Conservation (phyloP, 2,797 vertebrate species). For the Okamejei kenojei region DNA sequence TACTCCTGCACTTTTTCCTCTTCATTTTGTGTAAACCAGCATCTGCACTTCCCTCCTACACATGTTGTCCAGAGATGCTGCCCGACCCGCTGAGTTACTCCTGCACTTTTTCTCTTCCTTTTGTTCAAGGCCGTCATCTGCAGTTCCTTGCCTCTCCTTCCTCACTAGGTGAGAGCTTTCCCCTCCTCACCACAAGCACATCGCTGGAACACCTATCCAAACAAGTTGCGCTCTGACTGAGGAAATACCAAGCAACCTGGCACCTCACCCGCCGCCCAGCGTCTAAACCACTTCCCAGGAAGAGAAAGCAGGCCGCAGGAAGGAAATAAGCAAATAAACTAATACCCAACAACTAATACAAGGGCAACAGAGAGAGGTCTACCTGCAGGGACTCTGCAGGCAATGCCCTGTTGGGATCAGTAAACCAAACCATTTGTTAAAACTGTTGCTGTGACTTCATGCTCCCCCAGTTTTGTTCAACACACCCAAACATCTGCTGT, state of each 20-base stretch:
- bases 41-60: no score
- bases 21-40: no score
- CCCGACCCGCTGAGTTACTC: no score
- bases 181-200: neutral
- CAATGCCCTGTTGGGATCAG: neutral
- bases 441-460: neutral
- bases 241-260: slow-evolving; percentile 28
- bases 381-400: neutral
- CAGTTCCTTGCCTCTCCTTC: no score
- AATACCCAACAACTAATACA: neutral
- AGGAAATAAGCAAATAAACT: neutral
- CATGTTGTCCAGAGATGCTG: no score
- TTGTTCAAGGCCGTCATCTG: no score
- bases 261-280: neutral
- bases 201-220: slow-evolving; percentile 26
- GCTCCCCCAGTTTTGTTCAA: neutral
- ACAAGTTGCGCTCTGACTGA: neutral
- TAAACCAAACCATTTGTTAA: neutral
- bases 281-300: slow-evolving; percentile 29
- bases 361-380: neutral
- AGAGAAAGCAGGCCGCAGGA: slow-evolving; percentile 8
- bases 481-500: slow-evolving; percentile 20
- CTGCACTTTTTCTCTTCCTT: no score
- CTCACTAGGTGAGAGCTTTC: neutral
- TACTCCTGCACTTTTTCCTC: no score